Percentiles rank a stretch among this genome's conserved stretches.
phyloP scores from a whole-genome alignment of 2,888 invertebrate species.

The Drosophila emarginata region DNA sequence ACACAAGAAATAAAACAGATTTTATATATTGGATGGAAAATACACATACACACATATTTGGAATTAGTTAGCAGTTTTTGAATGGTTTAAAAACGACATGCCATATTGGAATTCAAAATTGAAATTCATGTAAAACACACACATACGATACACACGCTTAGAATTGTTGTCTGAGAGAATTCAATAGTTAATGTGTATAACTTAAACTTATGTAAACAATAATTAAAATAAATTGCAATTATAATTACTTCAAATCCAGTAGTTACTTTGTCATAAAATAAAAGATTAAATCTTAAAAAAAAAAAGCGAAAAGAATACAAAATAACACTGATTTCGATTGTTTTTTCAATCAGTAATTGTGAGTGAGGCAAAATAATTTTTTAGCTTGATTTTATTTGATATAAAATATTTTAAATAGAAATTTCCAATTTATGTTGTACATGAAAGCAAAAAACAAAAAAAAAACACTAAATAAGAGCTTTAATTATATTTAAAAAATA shows the following conservation, averaged over 20 bases:
- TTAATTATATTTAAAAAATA: slow-evolving; percentile 74
- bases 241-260: slow-evolving; percentile 68
- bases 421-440: slow-evolving; percentile 65
- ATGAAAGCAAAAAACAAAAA: slow-evolving; percentile 31
- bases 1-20: slow-evolving; percentile 41
- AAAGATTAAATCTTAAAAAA: slow-evolving; percentile 61
- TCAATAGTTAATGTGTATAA: slow-evolving; percentile 8
- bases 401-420: slow-evolving; percentile 65
- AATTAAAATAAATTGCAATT: slow-evolving; percentile 39
- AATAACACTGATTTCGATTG: slow-evolving; percentile 60
- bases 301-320: slow-evolving; percentile 12
- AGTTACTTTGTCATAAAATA: slow-evolving; percentile 69
- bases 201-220: slow-evolving; percentile 40
- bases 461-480: slow-evolving; percentile 76
- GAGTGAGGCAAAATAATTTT: slow-evolving; percentile 42
- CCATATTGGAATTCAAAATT: slow-evolving; percentile 17
- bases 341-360: slow-evolving; percentile 61
- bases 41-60: slow-evolving; percentile 12
- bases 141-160: slow-evolving; percentile 18
- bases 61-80: slow-evolving; percentile 61
- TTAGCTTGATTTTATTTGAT: slow-evolving; percentile 54
- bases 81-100: slow-evolving; percentile 43
- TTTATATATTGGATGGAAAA: slow-evolving; percentile 38
- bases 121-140: slow-evolving; percentile 32
- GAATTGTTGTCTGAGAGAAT: slow-evolving; percentile 20